phyloP scores from a whole-genome alignment of 2,888 invertebrate species.

The Tetropium fuscum region DNA sequence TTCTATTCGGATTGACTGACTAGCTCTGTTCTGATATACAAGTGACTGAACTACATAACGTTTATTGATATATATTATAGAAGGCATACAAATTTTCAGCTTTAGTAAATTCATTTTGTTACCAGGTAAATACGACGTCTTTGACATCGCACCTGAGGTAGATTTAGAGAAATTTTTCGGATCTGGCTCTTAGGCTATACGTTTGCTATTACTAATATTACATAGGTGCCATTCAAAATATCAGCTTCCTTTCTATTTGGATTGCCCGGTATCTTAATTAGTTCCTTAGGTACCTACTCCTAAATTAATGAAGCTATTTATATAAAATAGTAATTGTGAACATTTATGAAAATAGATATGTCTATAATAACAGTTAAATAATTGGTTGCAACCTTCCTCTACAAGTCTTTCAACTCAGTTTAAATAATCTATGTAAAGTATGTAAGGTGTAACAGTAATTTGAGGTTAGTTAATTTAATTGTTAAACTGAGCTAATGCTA shows the following conservation, averaged over 20 bases:
- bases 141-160: too few relatives aligned
- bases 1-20: too few relatives aligned
- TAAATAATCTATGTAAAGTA: background rate
- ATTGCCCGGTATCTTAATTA: slow-evolving; percentile 31
- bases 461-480: background rate
- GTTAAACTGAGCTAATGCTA: background rate
- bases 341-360: slow-evolving; percentile 40
- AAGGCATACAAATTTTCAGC: too few relatives aligned
- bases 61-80: too few relatives aligned
- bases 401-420: slow-evolving; percentile 2
- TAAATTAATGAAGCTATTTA: slow-evolving; percentile 35
- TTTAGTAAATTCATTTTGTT: too few relatives aligned
- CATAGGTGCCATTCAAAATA: background rate
- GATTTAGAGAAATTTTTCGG: too few relatives aligned
- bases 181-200: too few relatives aligned
- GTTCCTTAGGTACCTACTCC: too few relatives aligned
- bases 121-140: too few relatives aligned
- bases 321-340: slow-evolving; percentile 34
- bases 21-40: too few relatives aligned
- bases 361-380: slow-evolving; percentile 26
- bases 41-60: too few relatives aligned
- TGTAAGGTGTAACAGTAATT: background rate
- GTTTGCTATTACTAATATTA: background rate
- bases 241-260: slow-evolving; percentile 6
- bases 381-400: slow-evolving; percentile 1